Conservation (phyloP, 2,113 vertebrate species). For the Ceuthmochares aereus region DNA sequence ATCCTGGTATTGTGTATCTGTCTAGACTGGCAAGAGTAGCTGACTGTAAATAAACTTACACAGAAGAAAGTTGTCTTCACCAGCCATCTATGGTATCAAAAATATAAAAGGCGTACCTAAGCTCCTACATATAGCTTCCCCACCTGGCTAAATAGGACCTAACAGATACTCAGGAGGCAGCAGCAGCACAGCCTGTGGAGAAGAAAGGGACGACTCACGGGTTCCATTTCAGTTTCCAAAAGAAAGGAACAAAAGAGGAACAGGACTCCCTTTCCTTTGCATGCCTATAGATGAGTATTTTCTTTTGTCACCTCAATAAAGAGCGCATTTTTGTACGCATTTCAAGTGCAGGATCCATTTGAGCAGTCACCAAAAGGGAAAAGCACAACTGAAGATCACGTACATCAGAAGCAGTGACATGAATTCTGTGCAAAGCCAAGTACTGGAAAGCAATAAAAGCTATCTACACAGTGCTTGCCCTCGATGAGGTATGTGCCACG, state of each 20-base stretch:
- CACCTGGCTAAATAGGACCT: rapidly evolving
- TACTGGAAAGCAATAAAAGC: not conserved
- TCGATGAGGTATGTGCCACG: rapidly evolving
- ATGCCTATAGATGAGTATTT: rapidly evolving
- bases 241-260: not conserved
- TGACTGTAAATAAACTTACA: not conserved
- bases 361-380: not conserved
- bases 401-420: rapidly evolving
- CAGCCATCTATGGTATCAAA: rapidly evolving
- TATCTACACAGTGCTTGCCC: rapidly evolving
- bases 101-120: rapidly evolving
- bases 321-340: not conserved
- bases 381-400: too few species aligned
- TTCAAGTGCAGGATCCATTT: not conserved
- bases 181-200: not conserved
- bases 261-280: rapidly evolving
- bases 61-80: not conserved
- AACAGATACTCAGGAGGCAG: rapidly evolving
- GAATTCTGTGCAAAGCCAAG: not conserved
- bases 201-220: not conserved
- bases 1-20: too few species aligned
- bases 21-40: not conserved
- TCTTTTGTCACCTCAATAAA: not conserved
- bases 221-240: not conserved
- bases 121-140: not conserved